Evolutionary conservation across 37 sponge, comb jelly and placozoan species (phyloP).

Genomic region (Agelas oroides): DNA sequence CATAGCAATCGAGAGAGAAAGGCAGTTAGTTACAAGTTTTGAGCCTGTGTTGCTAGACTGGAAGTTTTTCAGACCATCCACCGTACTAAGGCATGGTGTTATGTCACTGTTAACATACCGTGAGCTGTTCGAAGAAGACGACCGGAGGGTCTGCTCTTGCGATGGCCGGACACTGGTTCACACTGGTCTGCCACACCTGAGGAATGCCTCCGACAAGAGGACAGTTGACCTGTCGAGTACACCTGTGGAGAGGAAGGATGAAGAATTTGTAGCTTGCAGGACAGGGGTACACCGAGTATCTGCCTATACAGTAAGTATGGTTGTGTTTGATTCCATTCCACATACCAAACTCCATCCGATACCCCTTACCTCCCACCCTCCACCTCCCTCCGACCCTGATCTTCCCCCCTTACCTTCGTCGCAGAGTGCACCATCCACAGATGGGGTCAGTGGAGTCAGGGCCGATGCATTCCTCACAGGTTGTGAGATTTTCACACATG

Average conservation of each 20-base stretch:
- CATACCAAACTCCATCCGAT: no score
- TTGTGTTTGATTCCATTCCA: no score
- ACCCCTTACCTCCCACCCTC: no score
- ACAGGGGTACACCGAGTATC: not conserved
- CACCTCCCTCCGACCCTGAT: no score
- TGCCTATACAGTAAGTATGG: no score
- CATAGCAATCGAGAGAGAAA: no score
- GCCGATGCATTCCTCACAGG: constrained; percentile 71
- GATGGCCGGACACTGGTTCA: not conserved
- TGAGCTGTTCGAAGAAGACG: not conserved
- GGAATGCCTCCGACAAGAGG: not conserved
- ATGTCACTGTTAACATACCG: not conserved
- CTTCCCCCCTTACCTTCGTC: constrained; percentile 31
- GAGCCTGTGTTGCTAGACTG: no score
- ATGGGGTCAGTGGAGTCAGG: constrained; percentile 75
- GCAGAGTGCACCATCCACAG: constrained; percentile 93
- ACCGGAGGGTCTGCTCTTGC: not conserved
- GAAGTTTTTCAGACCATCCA: no score
- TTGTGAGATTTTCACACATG: constrained; percentile 61
- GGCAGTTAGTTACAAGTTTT: no score
- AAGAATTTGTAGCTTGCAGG: not conserved
- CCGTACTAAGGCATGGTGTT: no score
- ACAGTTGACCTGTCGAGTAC: not conserved
- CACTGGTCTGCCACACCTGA: not conserved
- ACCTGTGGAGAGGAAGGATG: not conserved